Evolutionary conservation across 2,888 invertebrate genomes (phyloP).

Genomic region (Julus scanicus): DNA sequence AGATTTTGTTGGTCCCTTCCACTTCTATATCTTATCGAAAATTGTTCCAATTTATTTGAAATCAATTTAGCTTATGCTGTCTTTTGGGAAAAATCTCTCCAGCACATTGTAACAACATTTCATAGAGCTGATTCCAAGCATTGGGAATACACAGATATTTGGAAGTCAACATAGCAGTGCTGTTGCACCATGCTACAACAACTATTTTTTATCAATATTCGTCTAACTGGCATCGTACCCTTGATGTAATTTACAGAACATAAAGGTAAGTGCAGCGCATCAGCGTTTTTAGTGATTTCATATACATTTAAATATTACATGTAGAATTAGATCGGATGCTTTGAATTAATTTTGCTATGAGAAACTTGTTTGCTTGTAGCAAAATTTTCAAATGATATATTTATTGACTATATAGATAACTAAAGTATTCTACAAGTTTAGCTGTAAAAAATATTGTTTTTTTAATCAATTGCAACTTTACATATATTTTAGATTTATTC

Average conservation of each 20-base stretch:
- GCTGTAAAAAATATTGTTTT: no score
- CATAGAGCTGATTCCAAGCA: background rate
- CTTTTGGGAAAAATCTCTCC: background rate
- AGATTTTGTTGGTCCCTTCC: background rate
- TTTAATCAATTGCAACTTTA: no score
- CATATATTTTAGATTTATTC: no score
- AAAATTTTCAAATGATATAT: no score
- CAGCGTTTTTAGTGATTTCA: background rate
- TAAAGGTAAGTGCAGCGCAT: background rate
- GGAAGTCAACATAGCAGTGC: background rate
- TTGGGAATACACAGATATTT: background rate
- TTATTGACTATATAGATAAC: no score
- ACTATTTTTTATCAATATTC: background rate
- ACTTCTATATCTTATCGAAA: background rate
- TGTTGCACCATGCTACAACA: background rate
- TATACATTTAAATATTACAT: background rate
- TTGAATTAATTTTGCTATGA: no score
- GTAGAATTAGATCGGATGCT: no score
- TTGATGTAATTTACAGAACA: background rate
- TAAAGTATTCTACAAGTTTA: no score
- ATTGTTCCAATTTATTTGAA: constrained; percentile 16
- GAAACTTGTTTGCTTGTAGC: no score
- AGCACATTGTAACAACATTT: background rate
- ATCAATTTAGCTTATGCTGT: background rate
- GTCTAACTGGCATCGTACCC: background rate